Base-by-base conservation (phyloP, 2,797 vertebrate species). In the Danionella dracula region DNA sequence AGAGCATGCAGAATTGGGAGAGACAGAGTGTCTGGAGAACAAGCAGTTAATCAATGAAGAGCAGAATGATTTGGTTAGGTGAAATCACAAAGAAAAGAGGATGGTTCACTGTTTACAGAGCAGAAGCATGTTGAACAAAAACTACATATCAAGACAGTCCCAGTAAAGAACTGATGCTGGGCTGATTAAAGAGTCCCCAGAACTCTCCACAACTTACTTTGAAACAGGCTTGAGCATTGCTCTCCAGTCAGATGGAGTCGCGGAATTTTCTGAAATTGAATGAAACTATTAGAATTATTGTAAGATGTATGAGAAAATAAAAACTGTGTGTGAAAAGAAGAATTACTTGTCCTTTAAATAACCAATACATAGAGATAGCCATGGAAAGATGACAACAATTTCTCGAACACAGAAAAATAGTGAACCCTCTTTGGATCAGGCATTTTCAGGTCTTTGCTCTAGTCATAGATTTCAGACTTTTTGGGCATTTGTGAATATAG, bases 211-310 rank as follows among this genome's bases (percentile, higher is more conserved):
- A 40, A 69, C 88, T 84, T 81, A 91, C 90, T 84, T 88, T 2
- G 78, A 31, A 60, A 95, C 71, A 0, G 93, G 91, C 69, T 92
- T 97, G 71, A 98, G 73, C 12, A 23, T 89, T 0, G 88, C 82
- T 72, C 93, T 90, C 95, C 96, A 98, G 1, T 86, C 90, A 3
- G 86, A 81, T 0, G 94, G 95, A 17, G 78, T 67, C 1, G 75
- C 81, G 35, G 71, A 40, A 0, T 35, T 77, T 31, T 83, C 85
- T 78, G 66, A 70, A 74, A 69, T 49, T 2, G 54, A 11, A 57
- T 15, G 9, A 46, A 29, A 27, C 21, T 2, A 27, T 21, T 13
- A 10, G 6, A 45, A 45, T 19, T 46, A 23, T 46, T 11, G 0
- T 17, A 20, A 46, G 2, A 27, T 31, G 5, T n/a, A n/a, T n/a